Evolutionary conservation across 2,888 invertebrate genomes (phyloP).

Genomic region (Caenorhabditis virilis): DNA sequence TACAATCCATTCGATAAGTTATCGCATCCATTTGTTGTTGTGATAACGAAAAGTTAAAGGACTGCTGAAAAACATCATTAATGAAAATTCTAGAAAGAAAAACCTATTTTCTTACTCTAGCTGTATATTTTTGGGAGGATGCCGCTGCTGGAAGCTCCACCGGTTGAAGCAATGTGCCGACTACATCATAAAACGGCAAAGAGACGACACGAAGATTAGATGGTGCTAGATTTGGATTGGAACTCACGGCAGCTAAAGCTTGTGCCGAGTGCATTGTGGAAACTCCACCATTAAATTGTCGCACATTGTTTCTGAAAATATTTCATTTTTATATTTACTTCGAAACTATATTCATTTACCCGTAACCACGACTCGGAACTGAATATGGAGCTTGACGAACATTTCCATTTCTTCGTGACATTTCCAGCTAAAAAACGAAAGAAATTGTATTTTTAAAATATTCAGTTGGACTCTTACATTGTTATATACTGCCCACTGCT

Average conservation of each 20-base stretch:
- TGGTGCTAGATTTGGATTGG: neutral
- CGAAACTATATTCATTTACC: too few species aligned
- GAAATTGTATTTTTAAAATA: neutral
- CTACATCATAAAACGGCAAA: constrained; percentile 54
- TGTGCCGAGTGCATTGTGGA: constrained; percentile 5
- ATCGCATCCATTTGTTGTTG: neutral
- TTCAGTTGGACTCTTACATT: neutral
- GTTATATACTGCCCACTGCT: neutral
- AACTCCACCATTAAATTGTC: neutral
- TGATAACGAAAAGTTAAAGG: constrained; percentile 15
- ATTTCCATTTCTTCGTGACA: neutral
- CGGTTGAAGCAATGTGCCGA: constrained; percentile 31
- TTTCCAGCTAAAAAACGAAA: neutral
- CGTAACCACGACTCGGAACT: neutral
- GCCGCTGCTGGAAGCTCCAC: constrained; percentile 33
- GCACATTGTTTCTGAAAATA: neutral
- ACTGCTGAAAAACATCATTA: constrained; percentile 9
- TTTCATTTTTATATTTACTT: too few species aligned
- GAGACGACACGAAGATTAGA: constrained; percentile 4
- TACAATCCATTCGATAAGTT: constrained; percentile 1
- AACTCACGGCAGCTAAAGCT: neutral
- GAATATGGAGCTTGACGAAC: neutral
- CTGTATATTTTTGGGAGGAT: neutral
- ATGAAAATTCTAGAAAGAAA: constrained; percentile 1
- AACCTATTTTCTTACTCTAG: neutral